Evolutionary conservation across 2,797 vertebrate species (phyloP), one percentile per base, ranked within the genome.

Genomic region (Xenopus petersii): DNA sequence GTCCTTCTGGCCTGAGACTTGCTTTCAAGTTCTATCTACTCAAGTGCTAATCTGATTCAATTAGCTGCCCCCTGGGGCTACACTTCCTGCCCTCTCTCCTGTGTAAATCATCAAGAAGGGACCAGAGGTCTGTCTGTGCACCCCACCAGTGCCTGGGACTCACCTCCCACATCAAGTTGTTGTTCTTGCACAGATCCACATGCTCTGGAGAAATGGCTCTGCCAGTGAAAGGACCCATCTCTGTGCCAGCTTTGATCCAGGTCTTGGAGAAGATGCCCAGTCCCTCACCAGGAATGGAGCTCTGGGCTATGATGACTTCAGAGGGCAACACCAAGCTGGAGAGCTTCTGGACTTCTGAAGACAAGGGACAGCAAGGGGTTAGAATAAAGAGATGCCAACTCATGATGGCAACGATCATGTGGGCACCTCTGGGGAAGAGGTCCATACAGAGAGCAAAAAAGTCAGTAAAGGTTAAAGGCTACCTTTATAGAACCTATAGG

Each of bases 121-220:
- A 4, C 26, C 26, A 30, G 26, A 30, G 21, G 26, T 30, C 26
- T 30, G 26, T 30, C 26, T 30, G 26, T 30, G 26, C 26, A 42
- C 8, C 36, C 36, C 36, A 42, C 36, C 36, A 42, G 36, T 42
- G 36, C 36, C 8, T 42, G 36, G 8, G 33, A 12, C 76, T 91
- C 84, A 98, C 97, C 97, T 99, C 97, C 97, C 97, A 99, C 97
- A 99, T 98, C 9, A 99, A 93, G 80, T 98, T 99, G 92, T 99
- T 99, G 81, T 99, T 99, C 85, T 98, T 98, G 81, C 94, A 93
- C 80, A 98, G 88, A 80, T 99, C 97, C 81, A 99, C 95, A 4
- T 97, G 94, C 62, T 99, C 96, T 0, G 96, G 96, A 1, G 96
- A 94, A 71, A 98, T 89, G 67, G 98, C 88, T 0, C 95, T 90